Conservation (phyloP, 2,888 invertebrate genomes). For the Cephonodes hylas region DNA sequence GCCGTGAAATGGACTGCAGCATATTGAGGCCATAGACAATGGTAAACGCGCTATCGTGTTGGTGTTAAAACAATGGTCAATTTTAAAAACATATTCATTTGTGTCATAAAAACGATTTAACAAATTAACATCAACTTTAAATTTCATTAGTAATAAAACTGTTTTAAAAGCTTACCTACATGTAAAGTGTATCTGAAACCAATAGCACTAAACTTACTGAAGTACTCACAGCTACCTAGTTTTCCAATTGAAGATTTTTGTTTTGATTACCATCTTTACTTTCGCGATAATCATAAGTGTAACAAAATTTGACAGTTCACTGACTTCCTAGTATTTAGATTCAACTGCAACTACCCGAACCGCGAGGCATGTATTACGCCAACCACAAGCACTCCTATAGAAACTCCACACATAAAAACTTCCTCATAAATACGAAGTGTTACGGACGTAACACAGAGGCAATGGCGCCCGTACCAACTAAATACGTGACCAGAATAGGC, state of each 20-base stretch:
- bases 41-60: not conserved
- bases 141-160: no score
- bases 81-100: no score
- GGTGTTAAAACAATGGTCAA: not conserved
- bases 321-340: not conserved
- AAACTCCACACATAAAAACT: constrained; percentile 20
- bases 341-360: not conserved
- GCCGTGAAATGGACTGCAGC: constrained; percentile 1
- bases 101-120: no score
- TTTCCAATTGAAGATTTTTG: no score
- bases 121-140: no score
- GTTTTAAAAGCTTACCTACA: no score
- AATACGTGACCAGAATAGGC: constrained; percentile 65
- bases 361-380: not conserved
- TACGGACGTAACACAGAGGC: constrained; percentile 38
- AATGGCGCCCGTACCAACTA: constrained; percentile 39
- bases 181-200: no score
- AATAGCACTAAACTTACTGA: no score
- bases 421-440: constrained; percentile 26
- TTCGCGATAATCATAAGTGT: no score
- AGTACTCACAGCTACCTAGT: no score
- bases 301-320: not conserved
- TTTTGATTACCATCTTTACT: no score
- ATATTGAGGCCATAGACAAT: constrained; percentile 8
- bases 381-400: constrained; percentile 1